These are phyloP conservation scores for Brachionus angularis DNA, from an alignment of 1,140 invertebrate species.

Conservation along the genomic window DNA sequence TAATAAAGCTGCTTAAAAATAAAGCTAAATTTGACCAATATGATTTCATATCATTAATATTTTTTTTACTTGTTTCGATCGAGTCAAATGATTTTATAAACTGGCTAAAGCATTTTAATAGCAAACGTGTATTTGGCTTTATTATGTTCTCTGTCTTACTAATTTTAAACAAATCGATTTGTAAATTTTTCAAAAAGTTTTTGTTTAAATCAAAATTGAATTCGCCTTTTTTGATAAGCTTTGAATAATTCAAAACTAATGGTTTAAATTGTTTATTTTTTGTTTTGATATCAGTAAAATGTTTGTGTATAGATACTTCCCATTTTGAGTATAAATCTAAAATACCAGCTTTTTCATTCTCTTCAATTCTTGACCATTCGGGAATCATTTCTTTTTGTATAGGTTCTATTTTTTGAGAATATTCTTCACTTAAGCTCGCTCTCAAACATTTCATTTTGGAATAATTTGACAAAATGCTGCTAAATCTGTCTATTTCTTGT, in stretches of 20 bases:
- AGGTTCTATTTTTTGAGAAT: not conserved
- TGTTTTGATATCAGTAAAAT: conserved; percentile 1
- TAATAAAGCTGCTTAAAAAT: not conserved
- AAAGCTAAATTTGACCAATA: conserved; percentile 1
- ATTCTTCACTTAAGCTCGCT: conserved; percentile 6
- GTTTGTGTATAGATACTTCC: conserved; percentile 7
- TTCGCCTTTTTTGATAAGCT: not conserved
- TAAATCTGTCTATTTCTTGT: conserved; percentile 10
- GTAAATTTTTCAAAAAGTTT: conserved; percentile 44
- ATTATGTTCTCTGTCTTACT: conserved; percentile 35
- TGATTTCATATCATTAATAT: not conserved
- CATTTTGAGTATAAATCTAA: conserved; percentile 26
- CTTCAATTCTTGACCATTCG: conserved; percentile 2
- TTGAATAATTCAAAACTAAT: conserved; percentile 3
- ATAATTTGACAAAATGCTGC: not conserved
- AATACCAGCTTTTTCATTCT: not conserved
- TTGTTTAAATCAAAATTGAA: conserved; percentile 28
- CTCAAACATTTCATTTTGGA: not conserved
- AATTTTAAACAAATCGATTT: conserved; percentile 45
- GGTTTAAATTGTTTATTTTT: not conserved
- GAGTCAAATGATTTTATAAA: conserved; percentile 12
- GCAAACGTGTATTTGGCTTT: conserved; percentile 5
- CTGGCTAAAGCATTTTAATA: conserved; percentile 16
- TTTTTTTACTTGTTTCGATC: not conserved
- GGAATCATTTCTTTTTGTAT: conserved; percentile 21